These are phyloP conservation scores for Pseudomugil gertrudae DNA, from an alignment of 2,797 vertebrate genomes.

Conservation along the genomic window DNA sequence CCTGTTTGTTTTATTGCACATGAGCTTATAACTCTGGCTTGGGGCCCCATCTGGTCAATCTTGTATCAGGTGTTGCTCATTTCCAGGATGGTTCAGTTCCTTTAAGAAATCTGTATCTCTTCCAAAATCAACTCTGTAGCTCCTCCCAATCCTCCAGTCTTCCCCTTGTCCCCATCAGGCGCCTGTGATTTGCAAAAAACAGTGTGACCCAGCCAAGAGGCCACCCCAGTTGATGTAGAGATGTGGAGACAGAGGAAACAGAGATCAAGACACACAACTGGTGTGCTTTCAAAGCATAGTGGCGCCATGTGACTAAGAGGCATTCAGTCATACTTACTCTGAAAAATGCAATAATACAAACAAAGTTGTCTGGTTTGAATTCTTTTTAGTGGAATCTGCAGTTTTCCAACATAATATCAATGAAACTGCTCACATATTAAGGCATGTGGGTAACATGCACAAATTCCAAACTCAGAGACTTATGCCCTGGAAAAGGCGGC, in stretches of 20 bases:
- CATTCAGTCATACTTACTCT: constrained; percentile 49
- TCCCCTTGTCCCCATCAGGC: constrained; percentile 24
- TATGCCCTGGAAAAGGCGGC: constrained; percentile 2
- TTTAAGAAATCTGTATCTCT: constrained; percentile 31
- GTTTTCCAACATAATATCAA: constrained; percentile 24
- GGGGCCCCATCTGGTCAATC: constrained; percentile 40
- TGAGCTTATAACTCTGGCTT: constrained; percentile 6
- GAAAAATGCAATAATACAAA: constrained; percentile 46
- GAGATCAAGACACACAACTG: constrained; percentile 47
- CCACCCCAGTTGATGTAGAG: constrained; percentile 30
- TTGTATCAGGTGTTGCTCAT: constrained; percentile 57
- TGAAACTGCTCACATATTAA: constrained; percentile 20
- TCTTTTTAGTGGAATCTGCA: constrained; percentile 29
- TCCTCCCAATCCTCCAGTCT: constrained; percentile 21
- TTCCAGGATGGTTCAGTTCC: constrained; percentile 44
- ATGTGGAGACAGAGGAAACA: constrained; percentile 43
- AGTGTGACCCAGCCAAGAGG: constrained; percentile 8
- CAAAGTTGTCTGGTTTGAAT: constrained; percentile 43
- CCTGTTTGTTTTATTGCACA: constrained; percentile 60
- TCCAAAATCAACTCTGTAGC: constrained; percentile 62
- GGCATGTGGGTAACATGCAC: constrained; percentile 1
- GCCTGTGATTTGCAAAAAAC: constrained; percentile 22
- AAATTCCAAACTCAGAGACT: constrained; percentile 2
- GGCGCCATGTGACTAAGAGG: constrained; percentile 46
- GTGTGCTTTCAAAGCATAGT: constrained; percentile 31